Evolutionary conservation across 2,113 vertebrate species (phyloP).

Genomic region (Aplodontia rufa): DNA sequence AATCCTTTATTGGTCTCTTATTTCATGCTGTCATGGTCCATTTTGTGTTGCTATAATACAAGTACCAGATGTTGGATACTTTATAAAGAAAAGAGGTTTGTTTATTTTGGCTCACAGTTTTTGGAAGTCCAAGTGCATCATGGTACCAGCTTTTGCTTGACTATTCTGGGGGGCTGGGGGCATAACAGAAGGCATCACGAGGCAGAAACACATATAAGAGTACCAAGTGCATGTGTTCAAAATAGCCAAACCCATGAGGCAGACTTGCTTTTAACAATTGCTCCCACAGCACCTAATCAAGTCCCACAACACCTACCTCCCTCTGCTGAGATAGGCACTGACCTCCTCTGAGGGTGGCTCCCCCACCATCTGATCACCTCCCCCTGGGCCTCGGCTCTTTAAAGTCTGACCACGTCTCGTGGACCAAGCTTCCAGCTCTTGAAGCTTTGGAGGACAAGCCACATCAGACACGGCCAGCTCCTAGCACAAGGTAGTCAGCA

Average conservation of each 20-base stretch:
- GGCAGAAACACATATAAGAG: not conserved
- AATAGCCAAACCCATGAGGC: not conserved
- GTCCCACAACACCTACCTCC: not conserved
- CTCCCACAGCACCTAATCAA: not conserved
- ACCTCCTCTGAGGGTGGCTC: not conserved
- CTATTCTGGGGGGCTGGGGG: not conserved
- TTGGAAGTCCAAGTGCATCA: not conserved
- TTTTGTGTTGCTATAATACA: not conserved
- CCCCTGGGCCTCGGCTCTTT: not conserved
- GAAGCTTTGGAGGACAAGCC: not conserved
- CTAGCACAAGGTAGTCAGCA: not conserved
- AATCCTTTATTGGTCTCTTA: not conserved
- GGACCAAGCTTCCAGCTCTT: not conserved
- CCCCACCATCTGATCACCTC: fast-evolving
- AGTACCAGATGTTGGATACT: not conserved
- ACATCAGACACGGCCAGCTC: not conserved
- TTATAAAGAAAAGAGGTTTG: not conserved
- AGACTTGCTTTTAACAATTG: not conserved
- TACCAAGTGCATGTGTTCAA: not conserved
- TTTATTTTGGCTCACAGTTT: not conserved
- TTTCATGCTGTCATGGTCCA: not conserved
- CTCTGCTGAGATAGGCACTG: not conserved
- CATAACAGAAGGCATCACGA: not conserved
- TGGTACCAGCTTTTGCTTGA: not conserved
- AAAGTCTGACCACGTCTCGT: not conserved